Evolutionary conservation across 2,888 invertebrate species (phyloP).

Genomic region (Hypselothyrea guttata): DNA sequence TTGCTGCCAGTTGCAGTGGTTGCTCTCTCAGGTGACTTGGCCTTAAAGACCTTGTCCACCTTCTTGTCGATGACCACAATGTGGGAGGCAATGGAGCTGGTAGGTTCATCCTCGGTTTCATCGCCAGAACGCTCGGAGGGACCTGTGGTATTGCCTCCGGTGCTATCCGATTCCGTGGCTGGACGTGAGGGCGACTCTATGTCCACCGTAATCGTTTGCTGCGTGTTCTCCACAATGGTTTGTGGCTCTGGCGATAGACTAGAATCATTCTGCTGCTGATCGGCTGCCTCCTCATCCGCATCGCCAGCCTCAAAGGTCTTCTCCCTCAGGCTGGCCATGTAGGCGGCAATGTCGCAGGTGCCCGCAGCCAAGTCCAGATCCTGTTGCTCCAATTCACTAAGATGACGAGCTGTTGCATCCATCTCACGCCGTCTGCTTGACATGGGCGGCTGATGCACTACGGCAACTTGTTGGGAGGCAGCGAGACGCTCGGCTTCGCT

Average conservation of each 20-base stretch:
- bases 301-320: conserved; percentile 80
- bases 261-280: conserved; percentile 81
- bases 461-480: conserved; percentile 78
- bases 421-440: conserved; percentile 28
- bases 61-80: conserved; percentile 81
- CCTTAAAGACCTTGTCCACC: conserved; percentile 82
- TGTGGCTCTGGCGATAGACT: conserved; percentile 81
- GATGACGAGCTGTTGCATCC: conserved; percentile 75
- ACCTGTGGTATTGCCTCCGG: conserved; percentile 76
- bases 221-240: conserved; percentile 81
- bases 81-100: conserved; percentile 51
- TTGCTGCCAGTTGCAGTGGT: conserved; percentile 42
- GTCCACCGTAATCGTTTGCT: conserved; percentile 78
- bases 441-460: conserved; percentile 76
- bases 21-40: conserved; percentile 72
- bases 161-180: conserved; percentile 79
- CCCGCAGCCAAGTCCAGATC: conserved; percentile 78
- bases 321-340: conserved; percentile 82
- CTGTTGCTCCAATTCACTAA: conserved; percentile 82
- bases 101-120: conserved; percentile 77
- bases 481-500: conserved; percentile 78
- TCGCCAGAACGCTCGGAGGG: conserved; percentile 81
- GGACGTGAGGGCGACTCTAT: conserved; percentile 79
- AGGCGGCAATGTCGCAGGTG: conserved; percentile 82
- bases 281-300: conserved; percentile 60